These are phyloP conservation scores for Microcebus jonahi DNA, from an alignment of 2,113 vertebrate genomes.

Conservation along the genomic window DNA sequence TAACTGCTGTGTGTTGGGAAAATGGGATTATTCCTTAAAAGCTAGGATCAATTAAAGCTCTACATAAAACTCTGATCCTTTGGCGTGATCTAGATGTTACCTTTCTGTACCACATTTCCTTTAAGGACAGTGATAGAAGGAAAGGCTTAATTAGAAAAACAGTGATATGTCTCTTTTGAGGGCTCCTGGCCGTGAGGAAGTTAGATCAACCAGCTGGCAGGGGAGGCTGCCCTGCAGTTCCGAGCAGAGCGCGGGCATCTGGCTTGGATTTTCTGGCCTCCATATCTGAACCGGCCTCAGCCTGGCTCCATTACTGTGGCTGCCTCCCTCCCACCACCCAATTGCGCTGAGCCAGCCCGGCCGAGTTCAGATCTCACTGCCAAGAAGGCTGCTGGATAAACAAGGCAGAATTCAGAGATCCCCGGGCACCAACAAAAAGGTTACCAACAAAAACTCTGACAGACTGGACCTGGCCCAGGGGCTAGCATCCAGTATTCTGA, in stretches of 20 bases:
- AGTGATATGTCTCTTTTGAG: background rate
- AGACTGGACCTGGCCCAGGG: background rate
- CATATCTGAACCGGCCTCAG: background rate
- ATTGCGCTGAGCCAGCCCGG: background rate
- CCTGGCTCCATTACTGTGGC: background rate
- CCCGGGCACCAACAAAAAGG: background rate
- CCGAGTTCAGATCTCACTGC: background rate
- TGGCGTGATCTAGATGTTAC: conserved; percentile 44
- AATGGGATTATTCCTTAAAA: conserved; percentile 77
- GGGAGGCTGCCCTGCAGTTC: background rate
- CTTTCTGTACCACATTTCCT: conserved; percentile 62
- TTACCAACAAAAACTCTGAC: background rate
- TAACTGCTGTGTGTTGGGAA: conserved; percentile 57
- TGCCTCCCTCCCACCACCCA: conserved; percentile 21
- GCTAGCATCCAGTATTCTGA: background rate
- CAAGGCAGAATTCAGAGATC: background rate
- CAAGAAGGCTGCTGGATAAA: background rate
- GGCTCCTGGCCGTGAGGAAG: background rate
- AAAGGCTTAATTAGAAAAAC: background rate
- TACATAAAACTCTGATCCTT: background rate
- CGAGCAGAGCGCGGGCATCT: background rate
- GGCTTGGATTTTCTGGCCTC: background rate
- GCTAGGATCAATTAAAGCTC: conserved; percentile 73
- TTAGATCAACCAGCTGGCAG: background rate
- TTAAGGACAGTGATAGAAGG: background rate